Evolutionary conservation across 2,113 vertebrate genomes (phyloP).

Genomic region (Macrotus californicus): DNA sequence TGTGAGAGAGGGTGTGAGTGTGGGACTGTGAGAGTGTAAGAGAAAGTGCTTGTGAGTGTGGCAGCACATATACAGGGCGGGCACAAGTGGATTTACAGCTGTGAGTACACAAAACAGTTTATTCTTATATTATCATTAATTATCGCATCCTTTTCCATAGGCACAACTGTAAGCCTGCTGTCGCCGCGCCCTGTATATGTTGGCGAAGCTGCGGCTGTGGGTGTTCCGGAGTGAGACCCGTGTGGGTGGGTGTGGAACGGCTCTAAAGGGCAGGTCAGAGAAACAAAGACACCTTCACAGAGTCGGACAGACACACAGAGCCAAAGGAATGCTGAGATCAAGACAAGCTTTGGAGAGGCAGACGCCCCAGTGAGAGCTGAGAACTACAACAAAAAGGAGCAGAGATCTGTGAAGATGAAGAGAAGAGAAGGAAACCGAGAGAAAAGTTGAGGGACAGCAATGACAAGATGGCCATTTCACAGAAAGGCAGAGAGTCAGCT

Average conservation of each 20-base stretch:
- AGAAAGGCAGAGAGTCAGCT: neutral
- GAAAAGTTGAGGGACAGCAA: neutral
- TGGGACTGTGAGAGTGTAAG: neutral
- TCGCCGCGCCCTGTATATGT: neutral
- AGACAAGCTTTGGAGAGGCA: neutral
- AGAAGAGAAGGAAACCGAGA: neutral
- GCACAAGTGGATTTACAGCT: neutral
- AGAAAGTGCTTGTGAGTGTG: neutral
- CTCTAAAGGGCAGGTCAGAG: neutral
- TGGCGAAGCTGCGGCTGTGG: neutral
- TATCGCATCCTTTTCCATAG: neutral
- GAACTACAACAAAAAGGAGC: fast-evolving
- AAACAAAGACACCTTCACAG: neutral
- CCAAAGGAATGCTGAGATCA: neutral
- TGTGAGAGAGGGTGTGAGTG: neutral
- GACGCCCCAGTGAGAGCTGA: neutral
- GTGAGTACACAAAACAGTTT: neutral
- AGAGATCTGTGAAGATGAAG: neutral
- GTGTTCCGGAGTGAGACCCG: neutral
- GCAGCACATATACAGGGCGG: neutral
- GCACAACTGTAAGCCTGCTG: neutral
- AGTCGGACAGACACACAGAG: neutral
- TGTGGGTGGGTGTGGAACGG: neutral
- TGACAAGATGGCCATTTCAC: neutral
- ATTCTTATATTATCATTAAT: neutral